Evolutionary conservation across 2,113 vertebrate genomes (phyloP).

Genomic region (Corythornis madagascariensis): DNA sequence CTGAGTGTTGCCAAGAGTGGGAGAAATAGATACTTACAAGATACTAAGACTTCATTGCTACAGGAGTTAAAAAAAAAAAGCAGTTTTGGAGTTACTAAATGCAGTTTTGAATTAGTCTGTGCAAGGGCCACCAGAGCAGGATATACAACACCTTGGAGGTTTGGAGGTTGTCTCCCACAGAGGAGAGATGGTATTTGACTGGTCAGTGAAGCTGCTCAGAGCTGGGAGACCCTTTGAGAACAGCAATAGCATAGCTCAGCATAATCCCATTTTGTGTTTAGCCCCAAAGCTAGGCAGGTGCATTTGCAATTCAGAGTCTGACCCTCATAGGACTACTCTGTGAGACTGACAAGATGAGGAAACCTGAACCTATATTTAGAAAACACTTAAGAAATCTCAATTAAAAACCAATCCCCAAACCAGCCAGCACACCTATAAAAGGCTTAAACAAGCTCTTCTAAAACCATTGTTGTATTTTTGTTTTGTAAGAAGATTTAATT

Average conservation of each 20-base stretch:
- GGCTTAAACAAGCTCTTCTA: neutral
- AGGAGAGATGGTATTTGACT: neutral
- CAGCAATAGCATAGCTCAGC: neutral
- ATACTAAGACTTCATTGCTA: neutral
- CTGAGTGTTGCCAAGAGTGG: neutral
- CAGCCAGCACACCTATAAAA: neutral
- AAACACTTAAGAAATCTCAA: neutral
- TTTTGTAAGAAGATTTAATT: neutral
- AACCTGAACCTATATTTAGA: neutral
- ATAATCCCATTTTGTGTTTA: neutral
- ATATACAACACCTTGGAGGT: neutral
- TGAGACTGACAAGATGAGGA: neutral
- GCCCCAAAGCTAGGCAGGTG: neutral
- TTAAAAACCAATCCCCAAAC: neutral
- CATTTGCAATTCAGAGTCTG: neutral
- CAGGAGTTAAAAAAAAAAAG: neutral
- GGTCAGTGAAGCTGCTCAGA: neutral
- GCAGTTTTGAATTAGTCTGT: neutral
- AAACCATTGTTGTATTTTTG: neutral
- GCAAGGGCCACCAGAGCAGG: neutral
- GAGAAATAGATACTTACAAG: neutral
- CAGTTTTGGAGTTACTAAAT: neutral
- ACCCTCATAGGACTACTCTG: neutral
- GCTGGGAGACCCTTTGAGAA: neutral
- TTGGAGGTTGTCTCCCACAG: neutral